These are phyloP conservation scores for Meiosimyza decipiens DNA, from an alignment of 2,888 invertebrate species.

Conservation along the genomic window DNA sequence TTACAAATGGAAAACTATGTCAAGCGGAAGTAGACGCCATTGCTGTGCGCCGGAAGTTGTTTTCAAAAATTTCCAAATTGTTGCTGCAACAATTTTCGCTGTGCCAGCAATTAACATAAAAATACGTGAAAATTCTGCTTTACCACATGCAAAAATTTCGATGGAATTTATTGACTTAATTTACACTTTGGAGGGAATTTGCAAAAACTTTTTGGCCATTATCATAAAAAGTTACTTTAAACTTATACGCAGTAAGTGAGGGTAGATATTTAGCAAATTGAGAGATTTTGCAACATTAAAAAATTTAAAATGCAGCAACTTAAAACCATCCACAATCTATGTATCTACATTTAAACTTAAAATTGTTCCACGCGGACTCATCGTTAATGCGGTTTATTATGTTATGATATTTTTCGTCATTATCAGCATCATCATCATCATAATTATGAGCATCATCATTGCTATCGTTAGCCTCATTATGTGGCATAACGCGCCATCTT, in stretches of 20 bases:
- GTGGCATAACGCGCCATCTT: neutral
- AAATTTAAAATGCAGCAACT: neutral
- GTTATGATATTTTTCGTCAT: too few species aligned
- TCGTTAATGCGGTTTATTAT: neutral
- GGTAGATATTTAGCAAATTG: too few species aligned
- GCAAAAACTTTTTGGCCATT: slow-evolving; percentile 5
- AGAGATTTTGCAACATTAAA: neutral
- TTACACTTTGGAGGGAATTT: neutral
- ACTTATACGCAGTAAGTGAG: neutral
- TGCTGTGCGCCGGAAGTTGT: slow-evolving; percentile 14
- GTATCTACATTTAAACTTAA: too few species aligned
- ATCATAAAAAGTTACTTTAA: slow-evolving; percentile 3
- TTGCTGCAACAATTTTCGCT: neutral
- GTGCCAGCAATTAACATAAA: slow-evolving; percentile 12
- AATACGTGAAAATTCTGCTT: neutral
- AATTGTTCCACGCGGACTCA: neutral
- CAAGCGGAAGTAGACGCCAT: slow-evolving; percentile 20
- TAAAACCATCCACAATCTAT: too few species aligned
- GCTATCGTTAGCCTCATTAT: too few species aligned
- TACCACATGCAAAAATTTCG: neutral
- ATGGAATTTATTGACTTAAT: slow-evolving; percentile 10
- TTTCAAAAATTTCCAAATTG: slow-evolving; percentile 24
- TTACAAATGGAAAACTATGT: slow-evolving; percentile 12
- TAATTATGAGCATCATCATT: too few species aligned
- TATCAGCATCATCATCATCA: too few species aligned